Evolutionary conservation across 1,140 invertebrate species (phyloP), one percentile per base, ranked within the genome.

Genomic region (Brachionus rubens): DNA sequence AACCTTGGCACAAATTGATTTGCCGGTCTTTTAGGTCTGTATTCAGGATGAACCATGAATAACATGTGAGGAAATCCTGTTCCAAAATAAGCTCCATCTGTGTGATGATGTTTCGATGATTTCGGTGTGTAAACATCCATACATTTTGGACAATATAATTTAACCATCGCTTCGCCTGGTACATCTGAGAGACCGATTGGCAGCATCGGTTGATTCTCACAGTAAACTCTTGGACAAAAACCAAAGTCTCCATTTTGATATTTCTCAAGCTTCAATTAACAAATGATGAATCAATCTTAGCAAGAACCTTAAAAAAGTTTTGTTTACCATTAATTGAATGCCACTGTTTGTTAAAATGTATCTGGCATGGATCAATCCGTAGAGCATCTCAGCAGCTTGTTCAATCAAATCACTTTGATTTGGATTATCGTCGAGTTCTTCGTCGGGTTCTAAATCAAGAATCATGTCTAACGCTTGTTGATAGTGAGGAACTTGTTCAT

Each of bases 31-130:
- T 98, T 98, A 67, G 97, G 96, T 85, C 96, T 88, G 86, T 97
- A 96, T 86, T 99, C 97, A 7, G 97, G 96, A 87, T 99, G 96
- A 79, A 99, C 96, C 94, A 99, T 98, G 82, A 99, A 99, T 48
- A 99, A 88, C 97, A 99, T 99, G 84, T 99, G 96, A 80, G 96
- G 96, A 86, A 99, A 99, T 72, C 96, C 96, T 76, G 96, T 98
- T 77, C 96, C 96, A 86, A 99, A 99, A 86, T 99, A 99, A 16
- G 96, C 94, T 54, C 97, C 97, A 86, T 99, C 97, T 2, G 94
- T 98, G 83, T 99, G 96, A 86, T 97, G 96, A 86, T 99, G 94
- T 76, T 96, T 90, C n/a, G 95, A 95, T 24, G 95, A 98, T 87
- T 98, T 98, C 56, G 97, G 97, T 79, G 93, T 97, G 86, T 98